Conservation (phyloP, 2,888 invertebrate species). For the Trisateles emortualis region DNA sequence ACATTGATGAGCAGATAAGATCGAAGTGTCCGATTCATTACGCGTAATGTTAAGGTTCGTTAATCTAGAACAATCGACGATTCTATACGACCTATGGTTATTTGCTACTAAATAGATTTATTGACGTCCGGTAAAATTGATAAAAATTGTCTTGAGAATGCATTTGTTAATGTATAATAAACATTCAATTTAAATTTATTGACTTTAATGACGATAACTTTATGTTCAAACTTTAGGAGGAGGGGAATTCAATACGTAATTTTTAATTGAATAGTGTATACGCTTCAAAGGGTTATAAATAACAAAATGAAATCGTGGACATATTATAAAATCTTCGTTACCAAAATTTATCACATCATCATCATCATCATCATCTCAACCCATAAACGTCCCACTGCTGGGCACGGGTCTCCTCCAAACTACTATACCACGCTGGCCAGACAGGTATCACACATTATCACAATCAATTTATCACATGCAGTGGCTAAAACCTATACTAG, state of each 20-base stretch:
- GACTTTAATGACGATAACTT: constrained; percentile 38
- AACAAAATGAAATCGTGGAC: too few species aligned
- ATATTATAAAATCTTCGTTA: too few species aligned
- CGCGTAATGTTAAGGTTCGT: constrained; percentile 83
- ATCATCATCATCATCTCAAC: too few species aligned
- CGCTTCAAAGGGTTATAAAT: too few species aligned
- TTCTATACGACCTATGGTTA: constrained; percentile 66
- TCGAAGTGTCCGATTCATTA: constrained; percentile 78
- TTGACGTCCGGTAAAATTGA: constrained; percentile 66
- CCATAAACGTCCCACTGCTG: too few species aligned
- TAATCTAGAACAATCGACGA: constrained; percentile 82
- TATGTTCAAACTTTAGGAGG: neutral
- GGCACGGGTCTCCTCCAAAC: too few species aligned
- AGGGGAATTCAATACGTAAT: neutral
- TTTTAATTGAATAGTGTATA: neutral
- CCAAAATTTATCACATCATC: too few species aligned
- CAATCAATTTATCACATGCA: too few species aligned
- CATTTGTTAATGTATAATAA: constrained; percentile 47
- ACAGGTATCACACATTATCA: too few species aligned
- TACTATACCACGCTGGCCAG: too few species aligned
- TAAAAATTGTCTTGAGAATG: constrained; percentile 55
- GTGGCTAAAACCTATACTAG: too few species aligned
- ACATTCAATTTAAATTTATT: constrained; percentile 33
- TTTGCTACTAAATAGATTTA: constrained; percentile 61
- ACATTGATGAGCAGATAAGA: constrained; percentile 80